Base-by-base conservation (phyloP, 2,113 vertebrate species). In the Lepisosteus osseus region DNA sequence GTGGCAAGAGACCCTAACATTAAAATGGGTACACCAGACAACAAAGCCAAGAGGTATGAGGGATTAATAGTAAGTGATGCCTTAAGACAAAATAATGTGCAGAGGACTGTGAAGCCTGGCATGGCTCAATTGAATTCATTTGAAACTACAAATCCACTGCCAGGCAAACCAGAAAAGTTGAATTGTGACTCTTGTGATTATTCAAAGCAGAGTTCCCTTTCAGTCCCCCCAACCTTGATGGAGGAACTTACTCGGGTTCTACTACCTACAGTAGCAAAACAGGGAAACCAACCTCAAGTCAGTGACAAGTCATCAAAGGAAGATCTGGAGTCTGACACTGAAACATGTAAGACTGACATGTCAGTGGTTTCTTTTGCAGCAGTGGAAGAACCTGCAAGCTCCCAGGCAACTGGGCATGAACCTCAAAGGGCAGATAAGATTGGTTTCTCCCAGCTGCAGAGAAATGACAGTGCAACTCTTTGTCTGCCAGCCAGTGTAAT, bases 361-460 rank as follows among this genome's bases (percentile, higher is more conserved):
- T 51, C 47, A 6, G 47, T 9, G 47, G 47, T 51, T 51, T 9
- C 47, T 9, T 2, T 9, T 6, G 5, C 47, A 5, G 9, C 47
- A 51, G 47, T 9, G 5, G 5, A 5, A 9, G 9, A 51, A 51
- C 47, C 47, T 6, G 47, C 5, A 51, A 5, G 9, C 47, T 51
- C 47, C 47, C 47, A 51, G 47, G 9, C 47, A 5, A 1, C 47
- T 51, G 9, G 47, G 9, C 5, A 51, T 9, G 9, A 51, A 5
- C 47, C 47, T 5, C 71, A 12, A 74, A 42, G 71, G 85, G 13
- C 54, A 6, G 91, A 92, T 76, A 78, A 64, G 14, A 85, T 88
- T 68, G 73, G 92, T 51, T 67, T 89, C 13, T 82, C 55, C 0
- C 83, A 87, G 62, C 80, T 93, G 72, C 83, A 90, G 75, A 91